A percentile compares a stretch with the other conserved stretches of the same genome.
Evolutionary conservation across 2,113 vertebrate genomes (phyloP).

Genomic region (Nettapus auritus): DNA sequence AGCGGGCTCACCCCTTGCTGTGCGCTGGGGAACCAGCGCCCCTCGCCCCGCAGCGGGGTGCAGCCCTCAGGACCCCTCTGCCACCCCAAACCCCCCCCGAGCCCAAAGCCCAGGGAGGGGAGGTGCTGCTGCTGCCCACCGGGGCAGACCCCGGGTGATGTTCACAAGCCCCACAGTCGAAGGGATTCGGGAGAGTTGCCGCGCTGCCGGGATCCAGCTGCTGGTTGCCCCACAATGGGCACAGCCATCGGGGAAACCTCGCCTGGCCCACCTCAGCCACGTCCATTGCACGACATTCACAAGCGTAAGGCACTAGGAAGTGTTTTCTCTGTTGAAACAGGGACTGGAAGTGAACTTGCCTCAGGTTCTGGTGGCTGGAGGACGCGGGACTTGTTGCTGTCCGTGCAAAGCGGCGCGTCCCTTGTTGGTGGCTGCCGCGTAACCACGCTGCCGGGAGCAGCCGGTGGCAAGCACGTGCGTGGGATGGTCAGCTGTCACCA

Average conservation of each 20-base stretch:
- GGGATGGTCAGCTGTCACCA: background rate
- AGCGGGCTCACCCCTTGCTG: background rate
- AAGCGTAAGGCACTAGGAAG: conserved; percentile 69
- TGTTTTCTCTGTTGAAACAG: background rate
- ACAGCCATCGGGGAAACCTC: background rate
- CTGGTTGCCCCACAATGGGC: accelerated
- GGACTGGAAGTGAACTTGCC: background rate
- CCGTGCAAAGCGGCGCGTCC: accelerated
- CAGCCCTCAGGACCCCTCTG: background rate
- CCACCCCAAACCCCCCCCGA: background rate
- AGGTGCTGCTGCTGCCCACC: background rate
- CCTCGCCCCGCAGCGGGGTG: accelerated
- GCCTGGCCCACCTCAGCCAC: background rate
- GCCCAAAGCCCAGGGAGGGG: background rate
- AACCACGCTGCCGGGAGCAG: background rate
- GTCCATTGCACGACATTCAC: background rate
- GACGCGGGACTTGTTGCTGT: accelerated
- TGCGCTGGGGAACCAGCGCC: background rate
- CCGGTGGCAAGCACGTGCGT: accelerated
- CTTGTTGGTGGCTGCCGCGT: accelerated
- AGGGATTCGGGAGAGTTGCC: background rate
- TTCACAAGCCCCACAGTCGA: background rate
- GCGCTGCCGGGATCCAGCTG: background rate
- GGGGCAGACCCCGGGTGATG: accelerated
- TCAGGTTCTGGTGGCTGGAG: background rate